These are phyloP conservation scores for Leucophora obtusa DNA, from an alignment of 2,888 invertebrate genomes.

Conservation along the genomic window DNA sequence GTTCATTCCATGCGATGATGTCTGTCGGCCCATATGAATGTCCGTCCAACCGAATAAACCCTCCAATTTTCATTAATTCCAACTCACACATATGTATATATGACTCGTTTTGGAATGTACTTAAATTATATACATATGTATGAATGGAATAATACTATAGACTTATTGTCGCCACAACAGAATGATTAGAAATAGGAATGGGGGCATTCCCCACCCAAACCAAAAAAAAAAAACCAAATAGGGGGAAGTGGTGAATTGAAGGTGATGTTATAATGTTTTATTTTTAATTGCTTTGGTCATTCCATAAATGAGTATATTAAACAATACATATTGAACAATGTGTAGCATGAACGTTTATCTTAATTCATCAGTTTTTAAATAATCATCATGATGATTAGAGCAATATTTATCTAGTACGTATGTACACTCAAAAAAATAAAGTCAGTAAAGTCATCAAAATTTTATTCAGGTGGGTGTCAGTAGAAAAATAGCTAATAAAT, in stretches of 20 bases:
- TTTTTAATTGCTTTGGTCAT: conserved; percentile 62
- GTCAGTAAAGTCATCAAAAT: no score
- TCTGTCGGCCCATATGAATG: conserved; percentile 2
- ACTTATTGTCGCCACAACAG: conserved; percentile 57
- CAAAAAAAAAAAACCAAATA: not conserved
- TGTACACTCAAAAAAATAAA: no score
- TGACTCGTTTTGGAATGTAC: conserved; percentile 42
- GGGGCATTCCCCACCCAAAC: not conserved
- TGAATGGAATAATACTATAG: conserved; percentile 58
- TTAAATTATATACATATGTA: conserved; percentile 14
- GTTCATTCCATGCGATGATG: conserved; percentile 40
- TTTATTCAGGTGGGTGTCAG: no score
- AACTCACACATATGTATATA: conserved; percentile 22
- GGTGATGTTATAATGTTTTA: conserved; percentile 59
- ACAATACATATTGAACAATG: conserved; percentile 28
- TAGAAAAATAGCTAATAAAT: no score
- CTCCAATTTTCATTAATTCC: conserved; percentile 51
- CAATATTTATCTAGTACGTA: no score
- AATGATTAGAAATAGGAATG: conserved; percentile 32
- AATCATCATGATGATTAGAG: conserved; percentile 13
- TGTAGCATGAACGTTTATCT: conserved; percentile 38
- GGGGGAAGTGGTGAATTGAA: conserved; percentile 29
- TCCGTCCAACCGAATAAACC: conserved; percentile 35
- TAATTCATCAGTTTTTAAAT: conserved; percentile 8
- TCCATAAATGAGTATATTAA: conserved; percentile 6